phyloP scores from a whole-genome alignment of 1,140 invertebrate genomes.

The Eubasilissa regina region DNA sequence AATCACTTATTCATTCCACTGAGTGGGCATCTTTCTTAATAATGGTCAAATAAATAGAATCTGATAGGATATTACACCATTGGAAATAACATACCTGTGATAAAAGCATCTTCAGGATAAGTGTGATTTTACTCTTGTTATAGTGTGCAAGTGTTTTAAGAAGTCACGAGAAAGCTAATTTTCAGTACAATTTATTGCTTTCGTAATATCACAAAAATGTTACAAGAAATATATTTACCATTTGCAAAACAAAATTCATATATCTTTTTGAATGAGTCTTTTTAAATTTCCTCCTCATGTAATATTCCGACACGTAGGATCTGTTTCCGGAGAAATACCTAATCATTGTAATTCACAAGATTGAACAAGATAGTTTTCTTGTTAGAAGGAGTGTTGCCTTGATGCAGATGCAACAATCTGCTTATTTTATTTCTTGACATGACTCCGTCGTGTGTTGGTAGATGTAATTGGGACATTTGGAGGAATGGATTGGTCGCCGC shows the following conservation, averaged over 20 bases:
- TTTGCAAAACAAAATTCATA: constrained; percentile 28
- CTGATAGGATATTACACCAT: constrained; percentile 40
- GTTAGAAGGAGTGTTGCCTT: constrained; percentile 37
- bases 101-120: constrained; percentile 73
- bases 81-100: constrained; percentile 68
- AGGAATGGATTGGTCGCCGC: too few species aligned
- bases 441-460: constrained; percentile 11
- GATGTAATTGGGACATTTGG: not conserved
- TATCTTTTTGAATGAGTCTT: not conserved
- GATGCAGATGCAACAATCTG: constrained; percentile 14
- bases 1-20: constrained; percentile 31
- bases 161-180: not conserved
- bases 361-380: constrained; percentile 16
- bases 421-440: constrained; percentile 5
- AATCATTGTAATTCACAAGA: not conserved
- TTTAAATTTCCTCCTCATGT: not conserved
- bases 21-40: constrained; percentile 30
- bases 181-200: constrained; percentile 25
- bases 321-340: not conserved
- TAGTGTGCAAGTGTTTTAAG: constrained; percentile 54
- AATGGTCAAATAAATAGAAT: not conserved
- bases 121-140: constrained; percentile 71
- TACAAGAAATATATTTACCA: constrained; percentile 37
- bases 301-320: not conserved
- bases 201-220: constrained; percentile 11